Conservation (phyloP, 2,888 invertebrate genomes). For the Drosophila peninsularis region DNA sequence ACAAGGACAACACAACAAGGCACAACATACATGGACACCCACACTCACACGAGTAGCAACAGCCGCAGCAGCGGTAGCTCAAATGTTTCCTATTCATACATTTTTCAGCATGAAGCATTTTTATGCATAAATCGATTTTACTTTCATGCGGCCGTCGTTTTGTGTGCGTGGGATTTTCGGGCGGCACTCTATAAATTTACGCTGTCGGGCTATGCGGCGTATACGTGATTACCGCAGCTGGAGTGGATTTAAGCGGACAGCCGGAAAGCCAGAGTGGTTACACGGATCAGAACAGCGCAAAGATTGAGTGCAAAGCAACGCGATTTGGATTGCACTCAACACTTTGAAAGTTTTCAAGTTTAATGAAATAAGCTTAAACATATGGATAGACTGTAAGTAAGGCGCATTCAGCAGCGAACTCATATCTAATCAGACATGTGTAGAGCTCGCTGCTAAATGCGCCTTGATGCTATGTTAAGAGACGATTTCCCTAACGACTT, state of each 20-base stretch:
- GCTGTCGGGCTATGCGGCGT: constrained; percentile 59
- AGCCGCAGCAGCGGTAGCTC: constrained; percentile 43
- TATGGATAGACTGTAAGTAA: background rate
- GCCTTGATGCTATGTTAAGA: constrained; percentile 16
- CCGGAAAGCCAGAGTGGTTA: constrained; percentile 22
- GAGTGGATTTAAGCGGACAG: constrained; percentile 29
- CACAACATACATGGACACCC: constrained; percentile 5
- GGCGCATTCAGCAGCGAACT: constrained; percentile 2
- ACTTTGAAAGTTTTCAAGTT: constrained; percentile 10
- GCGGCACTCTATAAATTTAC: constrained; percentile 62
- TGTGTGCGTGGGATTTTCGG: constrained; percentile 17
- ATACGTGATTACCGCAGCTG: constrained; percentile 64
- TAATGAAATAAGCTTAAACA: constrained; percentile 7
- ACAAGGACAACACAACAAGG: constrained; percentile 27
- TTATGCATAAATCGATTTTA: constrained; percentile 78
- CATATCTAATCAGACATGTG: background rate
- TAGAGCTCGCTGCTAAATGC: background rate
- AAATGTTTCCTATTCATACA: constrained; percentile 73
- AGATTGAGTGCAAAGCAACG: constrained; percentile 16
- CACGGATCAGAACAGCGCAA: constrained; percentile 29
- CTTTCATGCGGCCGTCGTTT: constrained; percentile 49
- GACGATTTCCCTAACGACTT: constrained; percentile 64
- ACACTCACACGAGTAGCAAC: constrained; percentile 13
- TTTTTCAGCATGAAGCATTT: constrained; percentile 59
- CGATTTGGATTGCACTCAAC: constrained; percentile 12